Evolutionary conservation across 2,797 vertebrate genomes (phyloP).

Genomic region (Cyclopterus lumpus): DNA sequence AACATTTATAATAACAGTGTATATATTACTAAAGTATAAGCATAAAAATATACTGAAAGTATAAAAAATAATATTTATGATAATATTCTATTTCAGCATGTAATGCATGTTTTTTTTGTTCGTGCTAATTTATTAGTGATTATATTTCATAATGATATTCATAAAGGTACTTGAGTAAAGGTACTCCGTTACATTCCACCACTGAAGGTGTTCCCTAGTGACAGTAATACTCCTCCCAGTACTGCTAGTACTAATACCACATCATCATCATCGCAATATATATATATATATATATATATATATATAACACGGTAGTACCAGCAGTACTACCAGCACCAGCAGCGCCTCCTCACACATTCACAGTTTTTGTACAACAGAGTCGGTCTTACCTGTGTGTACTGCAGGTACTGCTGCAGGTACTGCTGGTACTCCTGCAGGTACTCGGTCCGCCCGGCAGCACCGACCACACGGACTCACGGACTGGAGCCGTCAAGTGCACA

Average conservation of each 20-base stretch:
- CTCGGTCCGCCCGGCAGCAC: background rate
- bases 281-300: too few relatives aligned
- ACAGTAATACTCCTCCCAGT: background rate
- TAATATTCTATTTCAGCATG: background rate
- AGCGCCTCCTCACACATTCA: background rate
- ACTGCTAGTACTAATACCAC: background rate
- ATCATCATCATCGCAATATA: background rate
- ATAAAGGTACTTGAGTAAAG: background rate
- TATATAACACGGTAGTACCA: background rate
- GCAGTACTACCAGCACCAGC: slow-evolving; percentile 4
- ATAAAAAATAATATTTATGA: background rate
- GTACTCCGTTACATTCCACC: background rate
- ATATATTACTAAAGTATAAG: background rate
- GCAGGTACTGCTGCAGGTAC: background rate
- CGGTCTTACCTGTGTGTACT: background rate
- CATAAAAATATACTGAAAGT: background rate
- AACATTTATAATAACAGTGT: background rate
- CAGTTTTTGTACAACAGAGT: background rate
- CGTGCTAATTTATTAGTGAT: background rate
- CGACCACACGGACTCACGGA: background rate
- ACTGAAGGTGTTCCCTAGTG: background rate
- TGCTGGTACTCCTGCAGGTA: background rate
- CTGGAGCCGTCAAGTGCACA: background rate
- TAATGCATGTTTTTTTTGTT: background rate
- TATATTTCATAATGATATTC: background rate